These are phyloP conservation scores for Chelmon rostratus DNA, from an alignment of 2,797 vertebrate species.

Conservation along the genomic window DNA sequence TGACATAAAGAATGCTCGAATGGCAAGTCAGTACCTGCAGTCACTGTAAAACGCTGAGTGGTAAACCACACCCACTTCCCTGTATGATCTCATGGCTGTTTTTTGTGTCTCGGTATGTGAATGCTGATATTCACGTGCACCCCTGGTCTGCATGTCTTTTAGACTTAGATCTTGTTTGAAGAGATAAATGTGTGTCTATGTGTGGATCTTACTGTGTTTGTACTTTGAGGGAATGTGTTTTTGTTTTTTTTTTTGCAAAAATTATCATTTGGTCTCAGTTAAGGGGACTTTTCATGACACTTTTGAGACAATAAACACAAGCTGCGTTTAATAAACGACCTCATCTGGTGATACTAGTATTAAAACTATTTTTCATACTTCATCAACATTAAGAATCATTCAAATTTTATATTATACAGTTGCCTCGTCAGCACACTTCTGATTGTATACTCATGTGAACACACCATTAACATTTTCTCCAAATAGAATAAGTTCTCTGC, in stretches of 20 bases:
- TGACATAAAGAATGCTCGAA: conserved; percentile 30
- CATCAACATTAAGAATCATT: too few relatives aligned
- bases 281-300: too few relatives aligned
- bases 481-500: too few relatives aligned
- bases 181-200: neutral
- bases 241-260: too few relatives aligned
- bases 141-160: neutral
- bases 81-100: conserved; percentile 6
- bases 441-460: too few relatives aligned
- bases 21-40: conserved; percentile 60
- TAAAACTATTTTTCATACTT: too few relatives aligned
- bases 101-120: neutral
- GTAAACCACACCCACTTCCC: conserved; percentile 32
- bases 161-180: conserved; percentile 18
- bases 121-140: neutral
- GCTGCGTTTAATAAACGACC: too few relatives aligned
- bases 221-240: neutral
- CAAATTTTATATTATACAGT: too few relatives aligned
- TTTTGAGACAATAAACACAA: too few relatives aligned
- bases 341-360: too few relatives aligned
- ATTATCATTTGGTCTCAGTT: neutral
- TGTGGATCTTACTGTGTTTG: neutral
- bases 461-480: too few relatives aligned
- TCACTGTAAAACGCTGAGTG: conserved; percentile 7
- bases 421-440: too few relatives aligned